Evolutionary conservation across 2,888 invertebrate genomes (phyloP).

Genomic region (Artemia sp.): DNA sequence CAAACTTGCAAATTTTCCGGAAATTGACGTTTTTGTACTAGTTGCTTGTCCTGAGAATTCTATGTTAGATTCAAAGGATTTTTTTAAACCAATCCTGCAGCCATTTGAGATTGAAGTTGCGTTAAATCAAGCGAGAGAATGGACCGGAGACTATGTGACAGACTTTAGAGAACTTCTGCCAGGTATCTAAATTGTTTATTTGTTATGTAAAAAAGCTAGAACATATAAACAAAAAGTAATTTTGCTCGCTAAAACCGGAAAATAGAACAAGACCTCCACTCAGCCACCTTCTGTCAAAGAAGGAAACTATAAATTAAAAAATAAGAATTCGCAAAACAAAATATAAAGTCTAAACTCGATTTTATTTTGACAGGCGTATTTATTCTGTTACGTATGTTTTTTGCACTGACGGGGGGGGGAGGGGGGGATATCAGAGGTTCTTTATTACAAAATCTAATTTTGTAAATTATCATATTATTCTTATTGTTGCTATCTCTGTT

Average conservation of each 20-base stretch:
- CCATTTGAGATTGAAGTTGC: conserved; percentile 74
- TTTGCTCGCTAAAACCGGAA: not conserved
- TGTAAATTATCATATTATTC: too few species aligned
- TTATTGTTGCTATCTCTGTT: too few species aligned
- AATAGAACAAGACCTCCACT: too few species aligned
- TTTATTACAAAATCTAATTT: too few species aligned
- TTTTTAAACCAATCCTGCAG: conserved; percentile 73
- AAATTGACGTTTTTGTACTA: conserved; percentile 80
- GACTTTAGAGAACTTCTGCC: conserved; percentile 58
- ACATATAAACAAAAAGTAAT: not conserved
- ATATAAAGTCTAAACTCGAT: too few species aligned
- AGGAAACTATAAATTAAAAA: too few species aligned
- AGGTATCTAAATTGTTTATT: conserved; percentile 33
- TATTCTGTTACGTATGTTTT: too few species aligned
- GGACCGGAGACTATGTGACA: conserved; percentile 43
- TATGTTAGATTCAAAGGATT: conserved; percentile 61
- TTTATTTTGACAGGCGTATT: too few species aligned
- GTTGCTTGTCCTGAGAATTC: conserved; percentile 83
- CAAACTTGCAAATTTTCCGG: conserved; percentile 85
- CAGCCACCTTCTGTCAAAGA: too few species aligned
- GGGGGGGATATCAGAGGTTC: too few species aligned
- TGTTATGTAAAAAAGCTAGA: not conserved
- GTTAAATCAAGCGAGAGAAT: conserved; percentile 37
- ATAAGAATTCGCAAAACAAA: too few species aligned
- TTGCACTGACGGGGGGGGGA: too few species aligned